Percentiles rank a stretch among this genome's conserved stretches.
Conservation (phyloP, 1,140 invertebrate genomes). For the Drosophila sulfurigaster region DNA sequence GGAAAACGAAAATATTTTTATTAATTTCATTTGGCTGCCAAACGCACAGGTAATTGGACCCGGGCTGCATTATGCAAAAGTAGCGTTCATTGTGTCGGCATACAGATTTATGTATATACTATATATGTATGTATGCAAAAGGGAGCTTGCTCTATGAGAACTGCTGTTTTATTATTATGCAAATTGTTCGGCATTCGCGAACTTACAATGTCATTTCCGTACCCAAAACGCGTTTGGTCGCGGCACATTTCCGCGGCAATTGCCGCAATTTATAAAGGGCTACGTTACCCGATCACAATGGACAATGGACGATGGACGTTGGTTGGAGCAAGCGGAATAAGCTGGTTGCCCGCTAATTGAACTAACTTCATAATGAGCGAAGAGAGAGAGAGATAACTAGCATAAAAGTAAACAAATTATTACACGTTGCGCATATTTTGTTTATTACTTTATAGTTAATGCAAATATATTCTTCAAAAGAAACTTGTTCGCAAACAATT, state of each 20-base stretch:
- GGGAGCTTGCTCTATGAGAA: slow-evolving; percentile 2
- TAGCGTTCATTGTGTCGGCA: slow-evolving; percentile 33
- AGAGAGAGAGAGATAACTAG: neutral
- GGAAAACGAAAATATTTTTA: slow-evolving; percentile 55
- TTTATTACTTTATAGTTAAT: neutral
- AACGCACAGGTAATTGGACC: slow-evolving; percentile 63
- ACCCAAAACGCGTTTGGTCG: slow-evolving; percentile 57
- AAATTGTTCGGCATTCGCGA: slow-evolving; percentile 59
- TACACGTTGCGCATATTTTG: slow-evolving; percentile 5
- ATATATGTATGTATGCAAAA: slow-evolving; percentile 13
- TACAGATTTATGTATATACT: slow-evolving; percentile 26
- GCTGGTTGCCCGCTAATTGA: slow-evolving; percentile 62
- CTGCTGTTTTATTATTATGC: slow-evolving; percentile 76
- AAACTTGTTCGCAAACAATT: neutral
- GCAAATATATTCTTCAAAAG: neutral
- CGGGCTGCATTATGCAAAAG: slow-evolving; percentile 59
- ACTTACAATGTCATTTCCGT: slow-evolving; percentile 82
- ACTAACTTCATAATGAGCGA: slow-evolving; percentile 58
- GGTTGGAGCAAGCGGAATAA: slow-evolving; percentile 9
- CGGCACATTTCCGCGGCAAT: slow-evolving; percentile 74
- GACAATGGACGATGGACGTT: neutral
- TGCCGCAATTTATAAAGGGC: slow-evolving; percentile 75
- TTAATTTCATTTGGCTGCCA: slow-evolving; percentile 59
- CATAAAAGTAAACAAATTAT: slow-evolving; percentile 7
- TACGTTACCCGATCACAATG: slow-evolving; percentile 59